These are phyloP conservation scores for Amiota minor DNA, from an alignment of 2,888 invertebrate genomes.

Conservation along the genomic window DNA sequence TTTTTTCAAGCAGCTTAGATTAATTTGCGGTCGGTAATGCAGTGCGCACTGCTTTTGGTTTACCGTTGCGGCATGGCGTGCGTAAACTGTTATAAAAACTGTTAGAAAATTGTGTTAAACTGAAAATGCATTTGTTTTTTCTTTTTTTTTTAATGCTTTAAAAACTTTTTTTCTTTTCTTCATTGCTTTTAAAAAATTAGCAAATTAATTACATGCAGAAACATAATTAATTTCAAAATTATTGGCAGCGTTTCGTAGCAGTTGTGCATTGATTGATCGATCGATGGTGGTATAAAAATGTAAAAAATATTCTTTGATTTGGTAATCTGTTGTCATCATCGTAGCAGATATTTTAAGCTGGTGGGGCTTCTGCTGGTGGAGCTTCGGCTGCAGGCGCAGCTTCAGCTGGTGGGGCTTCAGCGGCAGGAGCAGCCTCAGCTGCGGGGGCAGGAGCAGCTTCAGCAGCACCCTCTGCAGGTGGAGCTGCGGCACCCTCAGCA, in stretches of 20 bases:
- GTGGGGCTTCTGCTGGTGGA: slow-evolving; percentile 52
- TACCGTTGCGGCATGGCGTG: not conserved
- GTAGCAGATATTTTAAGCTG: slow-evolving; percentile 49
- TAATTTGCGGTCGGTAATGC: slow-evolving; percentile 37
- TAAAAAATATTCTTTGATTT: not conserved
- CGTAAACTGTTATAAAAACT: slow-evolving; percentile 41
- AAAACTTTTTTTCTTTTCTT: slow-evolving; percentile 4
- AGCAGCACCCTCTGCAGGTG: slow-evolving; percentile 51
- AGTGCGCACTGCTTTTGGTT: slow-evolving; percentile 31
- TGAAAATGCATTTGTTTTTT: slow-evolving; percentile 48
- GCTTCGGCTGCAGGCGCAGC: slow-evolving; percentile 52
- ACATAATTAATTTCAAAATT: slow-evolving; percentile 46
- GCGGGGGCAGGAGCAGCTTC: slow-evolving; percentile 55
- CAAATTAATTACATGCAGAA: slow-evolving; percentile 45
- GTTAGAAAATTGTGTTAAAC: slow-evolving; percentile 41
- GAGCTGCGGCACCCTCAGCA: slow-evolving; percentile 51
- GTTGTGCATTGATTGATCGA: slow-evolving; percentile 36
- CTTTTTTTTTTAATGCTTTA: slow-evolving; percentile 56
- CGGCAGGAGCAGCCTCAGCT: slow-evolving; percentile 42
- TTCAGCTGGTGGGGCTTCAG: slow-evolving; percentile 50
- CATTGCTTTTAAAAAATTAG: slow-evolving; percentile 23
- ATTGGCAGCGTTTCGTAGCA: slow-evolving; percentile 55
- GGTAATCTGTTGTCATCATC: slow-evolving; percentile 9
- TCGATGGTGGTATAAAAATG: not conserved
- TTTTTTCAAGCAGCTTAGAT: slow-evolving; percentile 8